Percentiles rank a stretch among this genome's conserved stretches.
These are phyloP conservation scores for Xerus inauris DNA, from an alignment of 2,113 vertebrate species.

Conservation along the genomic window DNA sequence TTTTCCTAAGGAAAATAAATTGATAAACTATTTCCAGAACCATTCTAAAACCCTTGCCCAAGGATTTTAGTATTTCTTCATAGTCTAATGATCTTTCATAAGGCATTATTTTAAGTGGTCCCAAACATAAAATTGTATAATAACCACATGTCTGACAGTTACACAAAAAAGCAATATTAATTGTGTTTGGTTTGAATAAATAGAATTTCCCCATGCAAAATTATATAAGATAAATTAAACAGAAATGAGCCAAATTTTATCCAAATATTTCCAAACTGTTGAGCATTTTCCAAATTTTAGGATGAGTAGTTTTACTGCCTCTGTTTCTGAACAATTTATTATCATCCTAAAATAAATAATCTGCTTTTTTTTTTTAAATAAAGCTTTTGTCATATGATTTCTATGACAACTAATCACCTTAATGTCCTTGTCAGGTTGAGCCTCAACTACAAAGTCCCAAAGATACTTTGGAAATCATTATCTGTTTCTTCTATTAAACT, in stretches of 20 bases:
- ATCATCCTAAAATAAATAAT: constrained; percentile 34
- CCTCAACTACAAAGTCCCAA: constrained; percentile 8
- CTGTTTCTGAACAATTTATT: constrained; percentile 42
- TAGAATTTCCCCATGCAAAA: constrained; percentile 44
- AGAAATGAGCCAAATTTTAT: constrained; percentile 46
- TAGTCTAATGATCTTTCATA: constrained; percentile 36
- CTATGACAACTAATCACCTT: constrained; percentile 34
- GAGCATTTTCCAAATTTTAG: constrained; percentile 26
- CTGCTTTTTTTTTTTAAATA: not conserved
- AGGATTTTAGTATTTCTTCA: constrained; percentile 64
- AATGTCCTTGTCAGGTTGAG: not conserved
- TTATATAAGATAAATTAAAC: constrained; percentile 45
- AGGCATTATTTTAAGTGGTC: constrained; percentile 50
- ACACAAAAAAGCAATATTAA: constrained; percentile 54
- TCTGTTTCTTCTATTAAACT: constrained; percentile 26
- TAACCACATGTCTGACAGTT: constrained; percentile 46
- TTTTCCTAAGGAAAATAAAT: constrained; percentile 30
- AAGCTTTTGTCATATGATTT: not conserved
- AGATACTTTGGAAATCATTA: constrained; percentile 24
- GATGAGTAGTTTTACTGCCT: not conserved
- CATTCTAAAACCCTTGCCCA: not conserved
- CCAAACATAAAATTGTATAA: constrained; percentile 51
- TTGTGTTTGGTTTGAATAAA: constrained; percentile 59
- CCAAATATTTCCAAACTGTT: constrained; percentile 58
- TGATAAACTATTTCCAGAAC: constrained; percentile 37